phyloP scores from a whole-genome alignment of 2,888 invertebrate species.

The Subacronicta megacephala region DNA sequence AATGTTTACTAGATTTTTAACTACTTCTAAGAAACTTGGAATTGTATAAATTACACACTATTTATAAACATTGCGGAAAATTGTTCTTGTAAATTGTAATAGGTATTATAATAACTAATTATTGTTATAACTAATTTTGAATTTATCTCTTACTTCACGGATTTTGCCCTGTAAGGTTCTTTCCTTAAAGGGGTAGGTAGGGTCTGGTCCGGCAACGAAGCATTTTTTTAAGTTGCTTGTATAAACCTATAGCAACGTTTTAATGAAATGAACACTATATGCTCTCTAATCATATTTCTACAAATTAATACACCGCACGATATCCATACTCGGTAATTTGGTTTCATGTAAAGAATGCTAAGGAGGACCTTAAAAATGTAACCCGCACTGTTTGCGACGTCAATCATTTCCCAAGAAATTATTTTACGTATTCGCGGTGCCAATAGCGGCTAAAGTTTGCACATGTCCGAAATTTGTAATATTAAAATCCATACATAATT shows the following conservation, averaged over 20 bases:
- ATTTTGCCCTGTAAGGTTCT: too few species aligned
- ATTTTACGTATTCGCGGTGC: constrained; percentile 49
- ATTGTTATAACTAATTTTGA: too few species aligned
- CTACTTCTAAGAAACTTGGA: constrained; percentile 66
- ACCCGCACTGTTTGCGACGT: constrained; percentile 31
- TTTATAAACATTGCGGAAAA: constrained; percentile 28
- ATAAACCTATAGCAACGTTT: not conserved
- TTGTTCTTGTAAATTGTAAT: constrained; percentile 1
- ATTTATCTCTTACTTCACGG: too few species aligned
- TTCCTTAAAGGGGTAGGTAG: too few species aligned
- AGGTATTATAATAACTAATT: too few species aligned
- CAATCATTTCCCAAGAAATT: constrained; percentile 52
- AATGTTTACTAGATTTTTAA: constrained; percentile 63
- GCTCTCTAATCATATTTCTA: too few species aligned
- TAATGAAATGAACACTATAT: not conserved
- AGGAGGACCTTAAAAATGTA: constrained; percentile 23
- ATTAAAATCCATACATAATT: constrained; percentile 53
- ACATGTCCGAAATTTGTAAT: constrained; percentile 56
- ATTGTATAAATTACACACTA: constrained; percentile 25
- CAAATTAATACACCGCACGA: not conserved
- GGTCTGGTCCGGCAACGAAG: too few species aligned
- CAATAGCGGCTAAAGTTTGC: constrained; percentile 40
- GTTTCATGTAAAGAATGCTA: constrained; percentile 35
- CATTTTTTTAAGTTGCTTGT: too few species aligned
- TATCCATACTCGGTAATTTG: constrained; percentile 2